Base-by-base conservation (phyloP, 2,888 invertebrate species). In the Buathra laborator region DNA sequence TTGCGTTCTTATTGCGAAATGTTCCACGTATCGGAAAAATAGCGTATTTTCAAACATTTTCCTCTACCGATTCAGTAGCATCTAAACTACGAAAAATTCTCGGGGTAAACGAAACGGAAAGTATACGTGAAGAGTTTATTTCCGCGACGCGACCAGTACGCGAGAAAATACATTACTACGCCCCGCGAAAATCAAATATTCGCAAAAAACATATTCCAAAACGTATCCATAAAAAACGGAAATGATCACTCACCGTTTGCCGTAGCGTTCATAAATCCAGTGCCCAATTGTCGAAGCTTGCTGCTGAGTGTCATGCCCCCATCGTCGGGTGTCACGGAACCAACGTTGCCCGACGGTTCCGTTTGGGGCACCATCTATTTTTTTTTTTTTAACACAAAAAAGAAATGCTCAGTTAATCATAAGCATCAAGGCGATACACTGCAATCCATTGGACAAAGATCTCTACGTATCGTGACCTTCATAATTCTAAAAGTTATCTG, bases 291-390 rank as follows among this genome's bases (percentile, higher is more conserved):
- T 88, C 97, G 96, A 90, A 98, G 95, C 94, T 97, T 98, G 90
- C 97, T 98, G 90, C 97, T 76, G 93, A 98, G 97, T 81, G 97
- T 96, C 51, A 95, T 95, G 84, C 97, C 97, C 66, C 96, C 90
- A 51, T 93, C 95, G 80, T 96, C 95, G 82, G 96, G 95, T 90
- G 96, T 94, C 85, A 96, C 96, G 16, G 96, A 89, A 77, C 92
- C 95, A 83, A 95, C 93, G 88, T 96, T 91, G 32, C 95, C 95
- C 85, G 96, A 72, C 66, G 85, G 94, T 88, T 95, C 95, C 89
- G 97, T 97, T 92, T 97, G 97, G 88, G 97, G 96, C 95, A 97
- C 97, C 97, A 98, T 97, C 98, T 97, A 81, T 48, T 76, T 62
- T n/a, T 71, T 44, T 66, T 10, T 51, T 51, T 66, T 32, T 62